These are phyloP conservation scores for Cranoglanis bouderius DNA, from an alignment of 2,113 vertebrate genomes.

Conservation along the genomic window DNA sequence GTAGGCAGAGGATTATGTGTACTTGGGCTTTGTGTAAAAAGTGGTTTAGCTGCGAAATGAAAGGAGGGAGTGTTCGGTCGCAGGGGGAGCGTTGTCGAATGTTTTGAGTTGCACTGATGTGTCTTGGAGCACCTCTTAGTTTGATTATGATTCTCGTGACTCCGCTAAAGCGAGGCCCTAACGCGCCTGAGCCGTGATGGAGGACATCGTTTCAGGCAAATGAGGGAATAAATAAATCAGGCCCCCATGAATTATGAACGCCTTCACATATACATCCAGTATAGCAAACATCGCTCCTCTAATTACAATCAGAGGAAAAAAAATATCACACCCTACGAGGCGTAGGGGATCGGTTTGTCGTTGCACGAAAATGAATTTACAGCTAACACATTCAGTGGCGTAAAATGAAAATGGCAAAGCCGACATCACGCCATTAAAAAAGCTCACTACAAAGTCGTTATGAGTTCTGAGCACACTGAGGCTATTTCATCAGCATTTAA, in stretches of 20 bases:
- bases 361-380: background rate
- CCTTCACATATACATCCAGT: conserved; percentile 26
- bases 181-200: conserved; percentile 23
- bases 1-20: conserved; percentile 8
- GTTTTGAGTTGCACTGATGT: conserved; percentile 9
- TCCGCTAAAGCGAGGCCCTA: conserved; percentile 11
- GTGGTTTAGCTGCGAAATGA: conserved; percentile 13
- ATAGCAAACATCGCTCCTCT: background rate
- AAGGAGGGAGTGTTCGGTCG: conserved; percentile 49
- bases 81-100: conserved; percentile 40
- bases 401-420: background rate
- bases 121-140: conserved; percentile 30
- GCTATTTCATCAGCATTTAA: conserved; percentile 48
- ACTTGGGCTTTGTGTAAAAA: conserved; percentile 10
- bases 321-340: background rate
- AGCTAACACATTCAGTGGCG: background rate
- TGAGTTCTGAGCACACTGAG: conserved; percentile 31
- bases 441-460: background rate
- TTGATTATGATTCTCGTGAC: conserved; percentile 39
- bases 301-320: background rate
- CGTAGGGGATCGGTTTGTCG: background rate
- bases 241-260: conserved; percentile 26
- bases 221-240: conserved; percentile 32
- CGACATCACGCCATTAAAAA: background rate
- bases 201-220: conserved; percentile 36